Conservation (phyloP, 1,140 invertebrate genomes). For the Drusus annulatus region DNA sequence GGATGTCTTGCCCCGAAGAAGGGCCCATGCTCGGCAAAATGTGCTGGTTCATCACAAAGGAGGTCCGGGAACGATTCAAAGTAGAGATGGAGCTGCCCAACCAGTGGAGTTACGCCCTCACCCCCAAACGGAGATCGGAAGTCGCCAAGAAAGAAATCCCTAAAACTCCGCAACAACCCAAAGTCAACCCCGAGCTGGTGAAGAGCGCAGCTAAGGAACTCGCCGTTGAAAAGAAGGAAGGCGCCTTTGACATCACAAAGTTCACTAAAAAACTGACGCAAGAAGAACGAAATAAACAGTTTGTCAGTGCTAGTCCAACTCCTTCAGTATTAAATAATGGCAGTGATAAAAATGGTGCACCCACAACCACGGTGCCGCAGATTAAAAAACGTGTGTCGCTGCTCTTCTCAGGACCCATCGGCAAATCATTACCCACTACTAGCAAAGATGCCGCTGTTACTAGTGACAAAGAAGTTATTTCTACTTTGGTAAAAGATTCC, state of each 20-base stretch:
- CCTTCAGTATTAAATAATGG: not conserved
- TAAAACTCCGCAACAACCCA: slow-evolving; percentile 38
- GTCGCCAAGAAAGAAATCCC: slow-evolving; percentile 42
- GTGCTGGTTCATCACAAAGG: slow-evolving; percentile 80
- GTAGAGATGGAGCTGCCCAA: slow-evolving; percentile 73
- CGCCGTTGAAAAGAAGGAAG: slow-evolving; percentile 64
- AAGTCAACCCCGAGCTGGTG: slow-evolving; percentile 58
- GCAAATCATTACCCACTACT: slow-evolving; percentile 50
- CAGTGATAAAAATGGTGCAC: not conserved
- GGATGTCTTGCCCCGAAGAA: slow-evolving; percentile 73
- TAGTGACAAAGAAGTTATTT: too few species aligned
- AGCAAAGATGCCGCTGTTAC: not conserved
- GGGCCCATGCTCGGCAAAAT: slow-evolving; percentile 72
- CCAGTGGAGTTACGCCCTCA: slow-evolving; percentile 70
- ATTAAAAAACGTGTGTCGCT: slow-evolving; percentile 45
- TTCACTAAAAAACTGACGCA: slow-evolving; percentile 70
- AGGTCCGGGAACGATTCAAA: slow-evolving; percentile 73
- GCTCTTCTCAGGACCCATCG: slow-evolving; percentile 45
- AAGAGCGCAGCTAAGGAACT: slow-evolving; percentile 61
- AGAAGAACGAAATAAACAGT: slow-evolving; percentile 70
- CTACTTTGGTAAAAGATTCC: too few species aligned
- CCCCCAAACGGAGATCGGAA: slow-evolving; percentile 62
- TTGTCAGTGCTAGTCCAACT: slow-evolving; percentile 48
- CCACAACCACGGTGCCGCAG: slow-evolving; percentile 7
- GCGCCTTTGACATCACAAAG: slow-evolving; percentile 66